A percentile compares a stretch with the other conserved stretches of the same genome.
phyloP scores from a whole-genome alignment of 1,140 invertebrate species.

The Phymastichus coffea region DNA sequence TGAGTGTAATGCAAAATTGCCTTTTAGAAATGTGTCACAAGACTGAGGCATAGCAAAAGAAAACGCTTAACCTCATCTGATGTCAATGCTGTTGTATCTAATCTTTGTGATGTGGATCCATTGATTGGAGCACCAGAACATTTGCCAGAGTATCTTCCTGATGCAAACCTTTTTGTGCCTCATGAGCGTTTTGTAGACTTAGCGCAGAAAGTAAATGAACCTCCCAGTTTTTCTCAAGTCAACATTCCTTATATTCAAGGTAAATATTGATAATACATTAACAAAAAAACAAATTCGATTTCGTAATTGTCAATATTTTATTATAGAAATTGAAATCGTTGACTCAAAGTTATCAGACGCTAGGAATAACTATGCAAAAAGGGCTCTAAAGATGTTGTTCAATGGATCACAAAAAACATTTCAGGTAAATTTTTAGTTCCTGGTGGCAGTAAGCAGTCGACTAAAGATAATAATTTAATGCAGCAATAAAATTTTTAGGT shows the following conservation, averaged over 20 bases:
- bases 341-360: constrained; percentile 47
- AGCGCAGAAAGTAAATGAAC: constrained; percentile 41
- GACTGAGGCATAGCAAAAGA: constrained; percentile 51
- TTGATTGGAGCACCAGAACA: constrained; percentile 47
- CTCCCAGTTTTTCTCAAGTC: constrained; percentile 42
- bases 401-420: constrained; percentile 55
- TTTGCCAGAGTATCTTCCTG: constrained; percentile 48
- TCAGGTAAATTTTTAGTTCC: constrained; percentile 41
- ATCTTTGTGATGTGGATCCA: constrained; percentile 50
- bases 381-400: constrained; percentile 52
- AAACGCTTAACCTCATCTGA: constrained; percentile 46
- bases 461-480: too few relatives aligned
- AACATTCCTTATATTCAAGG: constrained; percentile 48
- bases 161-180: constrained; percentile 52
- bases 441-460: too few relatives aligned
- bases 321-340: constrained; percentile 48
- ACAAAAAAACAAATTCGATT: constrained; percentile 4
- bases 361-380: constrained; percentile 50
- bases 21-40: constrained; percentile 52
- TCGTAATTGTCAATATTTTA: constrained; percentile 1
- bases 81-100: constrained; percentile 52
- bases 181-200: constrained; percentile 48
- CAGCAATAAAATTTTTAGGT: constrained; percentile 38
- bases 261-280: constrained; percentile 19
- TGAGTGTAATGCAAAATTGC: neutral